Conservation (phyloP, 2,797 vertebrate genomes). For the Aeoliscus strigatus region DNA sequence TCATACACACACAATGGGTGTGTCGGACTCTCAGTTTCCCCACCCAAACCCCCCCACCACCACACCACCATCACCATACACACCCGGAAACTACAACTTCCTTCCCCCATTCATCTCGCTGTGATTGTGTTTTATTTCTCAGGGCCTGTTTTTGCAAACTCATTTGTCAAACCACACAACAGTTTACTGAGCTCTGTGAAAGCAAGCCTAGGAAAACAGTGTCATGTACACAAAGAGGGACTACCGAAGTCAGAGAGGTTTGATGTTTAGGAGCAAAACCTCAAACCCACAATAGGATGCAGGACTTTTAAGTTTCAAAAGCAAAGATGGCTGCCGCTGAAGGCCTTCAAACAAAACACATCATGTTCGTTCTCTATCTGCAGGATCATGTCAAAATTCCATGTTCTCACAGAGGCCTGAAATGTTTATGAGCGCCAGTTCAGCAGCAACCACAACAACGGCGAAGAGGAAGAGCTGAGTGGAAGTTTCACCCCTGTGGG, state of each 20-base stretch:
- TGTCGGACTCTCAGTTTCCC: slow-evolving; percentile 48
- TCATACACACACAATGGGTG: slow-evolving; percentile 52
- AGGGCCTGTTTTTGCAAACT: slow-evolving; percentile 56
- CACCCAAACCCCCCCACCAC: slow-evolving; percentile 36
- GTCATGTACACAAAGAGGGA: slow-evolving; percentile 26
- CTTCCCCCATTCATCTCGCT: slow-evolving; percentile 62
- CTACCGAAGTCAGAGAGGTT: slow-evolving; percentile 22
- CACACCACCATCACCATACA: slow-evolving; percentile 27
- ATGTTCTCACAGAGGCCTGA: slow-evolving; percentile 13
- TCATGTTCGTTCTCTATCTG: slow-evolving; percentile 4
- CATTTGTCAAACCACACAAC: slow-evolving; percentile 60
- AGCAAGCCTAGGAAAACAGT: slow-evolving; percentile 49
- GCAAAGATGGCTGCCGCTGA: background rate
- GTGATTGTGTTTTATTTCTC: slow-evolving; percentile 69
- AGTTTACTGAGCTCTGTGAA: slow-evolving; percentile 46
- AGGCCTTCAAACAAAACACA: slow-evolving; percentile 24
- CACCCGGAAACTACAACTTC: slow-evolving; percentile 60
- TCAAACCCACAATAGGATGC: slow-evolving; percentile 3
- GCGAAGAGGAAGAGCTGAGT: slow-evolving; percentile 21
- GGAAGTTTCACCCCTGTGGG: slow-evolving; percentile 26
- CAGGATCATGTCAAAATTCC: slow-evolving; percentile 13
- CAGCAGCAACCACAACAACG: slow-evolving; percentile 27
- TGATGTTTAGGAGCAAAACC: slow-evolving; percentile 20
- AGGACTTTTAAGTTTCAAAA: slow-evolving; percentile 19
- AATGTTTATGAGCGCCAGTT: background rate